These are phyloP conservation scores for Epirrita christyi DNA, from an alignment of 2,888 invertebrate species.

Conservation along the genomic window DNA sequence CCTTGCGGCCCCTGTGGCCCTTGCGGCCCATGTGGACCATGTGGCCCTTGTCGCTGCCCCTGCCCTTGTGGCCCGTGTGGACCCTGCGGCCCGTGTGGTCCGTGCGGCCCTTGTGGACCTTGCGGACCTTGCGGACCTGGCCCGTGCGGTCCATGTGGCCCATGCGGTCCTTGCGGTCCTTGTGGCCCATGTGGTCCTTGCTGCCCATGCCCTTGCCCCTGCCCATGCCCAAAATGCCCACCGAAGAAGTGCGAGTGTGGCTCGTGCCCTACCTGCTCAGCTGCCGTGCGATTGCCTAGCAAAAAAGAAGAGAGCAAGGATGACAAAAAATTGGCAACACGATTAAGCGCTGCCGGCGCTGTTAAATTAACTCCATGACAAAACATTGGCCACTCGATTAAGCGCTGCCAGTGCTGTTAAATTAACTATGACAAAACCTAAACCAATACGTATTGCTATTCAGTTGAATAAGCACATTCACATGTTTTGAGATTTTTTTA, in stretches of 20 bases:
- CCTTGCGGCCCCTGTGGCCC: conserved; percentile 58
- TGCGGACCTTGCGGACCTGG: conserved; percentile 25
- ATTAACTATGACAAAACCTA: conserved; percentile 44
- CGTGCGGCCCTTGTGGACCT: conserved; percentile 20
- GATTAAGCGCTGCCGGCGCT: conserved; percentile 37
- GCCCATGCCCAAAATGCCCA: conserved; percentile 25
- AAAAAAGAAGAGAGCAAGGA: conserved; percentile 43
- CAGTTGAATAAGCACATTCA: conserved; percentile 20
- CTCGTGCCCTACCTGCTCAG: conserved; percentile 42
- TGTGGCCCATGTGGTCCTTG: conserved; percentile 27
- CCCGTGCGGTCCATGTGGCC: conserved; percentile 16
- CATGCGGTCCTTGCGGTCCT: conserved; percentile 17
- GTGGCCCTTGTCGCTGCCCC: conserved; percentile 44
- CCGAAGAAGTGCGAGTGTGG: conserved; percentile 46
- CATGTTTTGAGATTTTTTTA: conserved; percentile 24
- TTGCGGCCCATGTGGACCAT: conserved; percentile 46
- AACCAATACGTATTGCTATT: conserved; percentile 18
- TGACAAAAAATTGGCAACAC: conserved; percentile 42
- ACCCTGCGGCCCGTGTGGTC: conserved; percentile 13
- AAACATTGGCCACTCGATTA: conserved; percentile 42
- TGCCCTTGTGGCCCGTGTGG: conserved; percentile 33
- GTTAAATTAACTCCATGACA: conserved; percentile 47
- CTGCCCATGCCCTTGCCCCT: conserved; percentile 31
- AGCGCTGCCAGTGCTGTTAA: conserved; percentile 41
- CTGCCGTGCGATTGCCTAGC: conserved; percentile 28